Base-by-base conservation (phyloP, 1,140 invertebrate species). In the Ptiloglossa arizonensis region DNA sequence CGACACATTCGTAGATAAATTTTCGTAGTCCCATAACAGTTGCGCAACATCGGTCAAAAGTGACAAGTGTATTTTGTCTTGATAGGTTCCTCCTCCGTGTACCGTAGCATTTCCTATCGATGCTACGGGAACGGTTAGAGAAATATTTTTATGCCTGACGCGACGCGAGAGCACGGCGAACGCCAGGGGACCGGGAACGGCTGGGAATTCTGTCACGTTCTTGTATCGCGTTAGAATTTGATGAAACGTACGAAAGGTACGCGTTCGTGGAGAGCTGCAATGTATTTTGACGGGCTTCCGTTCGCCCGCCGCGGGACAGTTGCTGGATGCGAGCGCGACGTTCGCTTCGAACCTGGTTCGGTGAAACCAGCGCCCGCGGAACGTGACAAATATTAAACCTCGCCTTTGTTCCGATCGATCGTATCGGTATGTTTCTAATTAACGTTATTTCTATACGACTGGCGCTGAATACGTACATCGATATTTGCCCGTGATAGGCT, bases 171-270 rank as follows among this genome's bases (percentile, higher is more conserved):
- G 44, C 35, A 63, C 22, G 24, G 32, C 2, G 62, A 22, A 64
- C n/a, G 50, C 50, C 52, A n/a, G 32, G 64, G 48, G 80, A 80
- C 19, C 17, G 22, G 24, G 64, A 66, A 56, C 72, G 48, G 41
- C 62, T 24, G 59, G 68, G 67, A 84, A 85, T 84, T 83, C 71
- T 80, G 82, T 85, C 82, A 84, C 82, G 82, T 85, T 68, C 78
- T 64, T 76, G 71, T 64, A 76, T 67, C 82, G 82, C 74, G 82
- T 76, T 80, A 80, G 77, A 85, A 85, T 83, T 78, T 84, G 82
- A 85, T 79, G 83, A 85, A 85, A 83, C 63, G 82, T 80, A 80
- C 67, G 77, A 50, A 56, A 60, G 69, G 60, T 60, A 63, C 38
- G 35, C 64, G 38, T 74, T 54, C 70, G 48, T 56, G 22, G 48